These are phyloP conservation scores for Euzophera pinguis DNA, from an alignment of 2,888 invertebrate genomes.

Conservation along the genomic window DNA sequence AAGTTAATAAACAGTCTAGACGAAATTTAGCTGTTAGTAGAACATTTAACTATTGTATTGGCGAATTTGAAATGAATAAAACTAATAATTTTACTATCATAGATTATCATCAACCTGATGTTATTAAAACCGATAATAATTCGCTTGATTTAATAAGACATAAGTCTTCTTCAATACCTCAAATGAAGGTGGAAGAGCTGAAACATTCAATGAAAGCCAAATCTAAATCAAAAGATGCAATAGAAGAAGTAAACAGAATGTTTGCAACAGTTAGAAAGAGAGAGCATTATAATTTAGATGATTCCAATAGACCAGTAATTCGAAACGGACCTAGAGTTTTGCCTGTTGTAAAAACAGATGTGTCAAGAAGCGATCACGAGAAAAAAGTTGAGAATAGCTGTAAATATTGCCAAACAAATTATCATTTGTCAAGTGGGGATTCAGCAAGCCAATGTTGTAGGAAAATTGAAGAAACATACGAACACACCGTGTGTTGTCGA, in stretches of 20 bases:
- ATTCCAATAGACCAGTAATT: slow-evolving; percentile 48
- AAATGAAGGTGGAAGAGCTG: slow-evolving; percentile 67
- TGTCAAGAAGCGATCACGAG: neutral
- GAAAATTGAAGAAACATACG: slow-evolving; percentile 27
- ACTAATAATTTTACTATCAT: slow-evolving; percentile 45
- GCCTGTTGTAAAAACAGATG: slow-evolving; percentile 54
- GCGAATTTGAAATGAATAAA: slow-evolving; percentile 26
- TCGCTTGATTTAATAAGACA: slow-evolving; percentile 45
- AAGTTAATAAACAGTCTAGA: slow-evolving; percentile 23
- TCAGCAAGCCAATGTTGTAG: slow-evolving; percentile 33
- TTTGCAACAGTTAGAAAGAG: slow-evolving; percentile 55
- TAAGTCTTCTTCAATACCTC: slow-evolving; percentile 67
- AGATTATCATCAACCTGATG: slow-evolving; percentile 42
- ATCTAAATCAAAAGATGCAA: slow-evolving; percentile 54
- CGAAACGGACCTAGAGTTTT: slow-evolving; percentile 61
- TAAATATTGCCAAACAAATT: slow-evolving; percentile 41
- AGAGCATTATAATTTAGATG: slow-evolving; percentile 24
- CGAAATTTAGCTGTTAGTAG: slow-evolving; percentile 38
- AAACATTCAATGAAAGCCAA: slow-evolving; percentile 56
- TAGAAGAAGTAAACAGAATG: slow-evolving; percentile 68
- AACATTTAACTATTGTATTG: slow-evolving; percentile 48
- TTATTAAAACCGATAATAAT: slow-evolving; percentile 26
- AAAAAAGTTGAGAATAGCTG: slow-evolving; percentile 23
- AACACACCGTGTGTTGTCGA: slow-evolving; percentile 48
- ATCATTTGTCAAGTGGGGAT: slow-evolving; percentile 57